Base-by-base conservation (phyloP, 1,140 invertebrate genomes). In the Drosophila tani region DNA sequence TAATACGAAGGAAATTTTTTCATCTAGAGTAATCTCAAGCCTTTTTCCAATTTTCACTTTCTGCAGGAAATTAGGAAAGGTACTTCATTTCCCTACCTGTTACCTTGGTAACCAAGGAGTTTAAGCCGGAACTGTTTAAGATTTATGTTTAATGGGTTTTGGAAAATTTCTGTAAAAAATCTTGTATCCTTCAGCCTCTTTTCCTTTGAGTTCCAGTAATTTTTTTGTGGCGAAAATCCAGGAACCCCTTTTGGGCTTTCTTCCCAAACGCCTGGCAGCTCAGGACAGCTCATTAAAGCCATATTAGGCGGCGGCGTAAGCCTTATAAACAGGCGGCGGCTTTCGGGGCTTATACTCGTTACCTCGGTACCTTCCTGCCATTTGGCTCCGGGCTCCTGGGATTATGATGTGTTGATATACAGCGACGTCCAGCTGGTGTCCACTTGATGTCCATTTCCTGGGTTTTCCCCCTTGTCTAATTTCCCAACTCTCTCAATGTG, bases 321-420 rank as follows among this genome's bases (percentile, higher is more conserved):
- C 69, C 68, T 62, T 77, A 77, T 77, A 75, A 75, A 77, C 75
- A 75, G 45, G 12, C 63, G 29, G 74, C 24, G 55, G 50, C 64
- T 69, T 62, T 60, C 19, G 45, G 38, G 51, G 41, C 32, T 71
- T 71, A 70, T 14, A 15, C 32, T 6, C 21, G 8, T 5, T 38
- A 14, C 32, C 32, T 35, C 32, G 12, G 7, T 15, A 19, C 21
- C 46, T 53, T 27, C n/a, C 53, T 35, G 59, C 21, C 38, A 17
- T 40, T 38, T 24, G 43, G 32, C 58, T 21, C 41, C 17, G 41
- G 66, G 67, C 83, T 70, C 47, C 47, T 50, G 70, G 81, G 81
- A 83, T 88, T 87, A 87, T 83, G 76, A 88, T 81, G 83, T 87
- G 83, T 87, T 87, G 84, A 87, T 88, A 78, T 56, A 85, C 64